Evolutionary conservation across 23 tunicate genomes (phyloP).

Genomic region (Oikopleura dioica): DNA sequence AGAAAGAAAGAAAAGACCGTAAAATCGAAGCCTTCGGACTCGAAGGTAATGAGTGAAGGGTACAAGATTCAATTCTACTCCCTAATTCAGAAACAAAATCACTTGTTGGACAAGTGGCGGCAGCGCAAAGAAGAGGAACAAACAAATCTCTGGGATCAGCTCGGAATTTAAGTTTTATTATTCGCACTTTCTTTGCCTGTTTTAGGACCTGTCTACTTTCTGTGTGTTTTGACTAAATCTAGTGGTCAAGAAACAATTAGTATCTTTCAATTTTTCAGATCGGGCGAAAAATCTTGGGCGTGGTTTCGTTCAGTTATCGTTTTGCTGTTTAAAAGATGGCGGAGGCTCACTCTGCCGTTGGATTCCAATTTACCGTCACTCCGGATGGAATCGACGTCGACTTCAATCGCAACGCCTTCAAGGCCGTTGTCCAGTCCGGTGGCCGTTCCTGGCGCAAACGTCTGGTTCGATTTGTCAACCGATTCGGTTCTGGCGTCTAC

Average conservation of each 20-base stretch:
- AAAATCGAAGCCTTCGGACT: too few species aligned
- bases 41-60: too few species aligned
- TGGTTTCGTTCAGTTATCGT: background rate
- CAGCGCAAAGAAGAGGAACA: background rate
- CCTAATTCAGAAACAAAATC: background rate
- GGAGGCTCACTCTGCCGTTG: conserved; percentile 99
- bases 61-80: too few species aligned
- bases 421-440: conserved; percentile 72
- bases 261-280: too few species aligned
- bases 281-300: too few species aligned
- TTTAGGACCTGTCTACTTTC: background rate
- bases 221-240: background rate
- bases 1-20: background rate
- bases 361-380: conserved; percentile 81
- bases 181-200: too few species aligned
- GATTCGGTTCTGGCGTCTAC: background rate
- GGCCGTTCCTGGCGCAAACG: conserved; percentile 88
- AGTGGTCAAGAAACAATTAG: background rate
- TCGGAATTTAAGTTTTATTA: conserved; percentile 3
- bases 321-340: conserved; percentile 29
- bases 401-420: conserved; percentile 59
- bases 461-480: conserved; percentile 23
- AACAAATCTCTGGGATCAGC: background rate
- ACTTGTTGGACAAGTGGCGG: background rate
- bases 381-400: conserved; percentile 76